Base-by-base conservation (phyloP, 37 sponge, comb jelly and placozoan species). In the Corticium candelabrum region DNA sequence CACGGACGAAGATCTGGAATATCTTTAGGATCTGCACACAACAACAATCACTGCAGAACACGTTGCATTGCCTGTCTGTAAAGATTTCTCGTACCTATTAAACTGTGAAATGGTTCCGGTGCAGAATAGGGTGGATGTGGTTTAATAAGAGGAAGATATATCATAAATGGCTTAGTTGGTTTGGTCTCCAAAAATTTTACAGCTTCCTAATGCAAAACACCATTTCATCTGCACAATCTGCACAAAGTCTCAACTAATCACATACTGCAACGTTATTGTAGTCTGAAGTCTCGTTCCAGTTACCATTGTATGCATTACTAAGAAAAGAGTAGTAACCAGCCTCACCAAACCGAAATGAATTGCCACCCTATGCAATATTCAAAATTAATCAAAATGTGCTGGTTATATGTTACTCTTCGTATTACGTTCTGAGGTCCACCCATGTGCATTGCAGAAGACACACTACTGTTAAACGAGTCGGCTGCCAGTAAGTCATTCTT, bases 311-410 rank as follows among this genome's bases (percentile, higher is more conserved):
- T 11, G 62, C 62, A 27, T 50, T 50, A 21, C 15, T 27, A 11
- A 50, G 62, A 50, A 50, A 50, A 50, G 62, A 50, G 62, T 50
- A 50, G 62, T 50, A 50, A 27, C 62, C 62, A 50, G 62, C 15
- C 62, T 27, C 62, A 21, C 62, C 62, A 50, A 50, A 50, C 11
- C 21, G 15, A 21, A 27, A 50, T 50, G 11, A 27, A 21, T 50
- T 50, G 21, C 21, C 62, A 50, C 62, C 62, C 62, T 50, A 21
- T 50, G 21, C 11, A 11, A 50, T 21, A 50, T 11, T 50, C n/a
- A n/a, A n/a, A n/a, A n/a, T n/a, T n/a, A n/a, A n/a, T n/a, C n/a
- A n/a, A n/a, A n/a, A n/a, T n/a, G n/a, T n/a, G n/a, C n/a, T n/a
- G n/a, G n/a, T n/a, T n/a, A n/a, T n/a, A 50, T 11, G 62, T 21